phyloP scores from a whole-genome alignment of 1,140 invertebrate genomes.

The Bombus confusus region DNA sequence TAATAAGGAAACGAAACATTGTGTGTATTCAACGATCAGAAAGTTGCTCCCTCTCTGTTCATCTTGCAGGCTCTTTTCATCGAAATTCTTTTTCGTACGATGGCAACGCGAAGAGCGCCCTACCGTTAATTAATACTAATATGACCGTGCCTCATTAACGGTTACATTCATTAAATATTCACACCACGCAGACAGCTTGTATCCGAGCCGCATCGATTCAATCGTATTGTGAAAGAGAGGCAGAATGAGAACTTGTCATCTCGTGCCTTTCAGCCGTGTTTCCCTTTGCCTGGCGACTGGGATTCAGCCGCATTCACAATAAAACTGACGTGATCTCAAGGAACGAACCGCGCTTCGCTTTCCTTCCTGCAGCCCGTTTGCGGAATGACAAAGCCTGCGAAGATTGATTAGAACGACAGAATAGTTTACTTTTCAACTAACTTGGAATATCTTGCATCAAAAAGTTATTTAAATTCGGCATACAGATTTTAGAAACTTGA shows the following conservation, averaged over 20 bases:
- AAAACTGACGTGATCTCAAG: slow-evolving; percentile 36
- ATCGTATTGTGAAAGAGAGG: slow-evolving; percentile 70
- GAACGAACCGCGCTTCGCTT: slow-evolving; percentile 13
- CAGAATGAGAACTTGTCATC: slow-evolving; percentile 62
- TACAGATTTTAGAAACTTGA: no score
- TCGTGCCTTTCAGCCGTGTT: slow-evolving; percentile 54
- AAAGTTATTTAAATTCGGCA: no score
- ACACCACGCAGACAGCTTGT: slow-evolving; percentile 63
- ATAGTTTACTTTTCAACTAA: no score
- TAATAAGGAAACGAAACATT: slow-evolving; percentile 54
- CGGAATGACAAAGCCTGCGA: neutral
- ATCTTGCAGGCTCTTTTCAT: slow-evolving; percentile 53
- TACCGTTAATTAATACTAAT: slow-evolving; percentile 77
- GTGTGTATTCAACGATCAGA: slow-evolving; percentile 45
- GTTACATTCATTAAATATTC: slow-evolving; percentile 77
- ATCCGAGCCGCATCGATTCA: slow-evolving; percentile 72
- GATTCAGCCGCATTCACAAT: slow-evolving; percentile 57
- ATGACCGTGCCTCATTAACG: slow-evolving; percentile 76
- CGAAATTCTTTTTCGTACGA: slow-evolving; percentile 46
- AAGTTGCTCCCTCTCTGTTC: slow-evolving; percentile 11
- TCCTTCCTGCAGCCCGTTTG: neutral
- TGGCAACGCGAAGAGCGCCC: slow-evolving; percentile 58
- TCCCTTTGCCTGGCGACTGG: slow-evolving; percentile 48
- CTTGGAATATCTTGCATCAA: no score
- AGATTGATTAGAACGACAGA: neutral